phyloP scores from a whole-genome alignment of 2,797 vertebrate genomes.

The Alectoris magna region DNA sequence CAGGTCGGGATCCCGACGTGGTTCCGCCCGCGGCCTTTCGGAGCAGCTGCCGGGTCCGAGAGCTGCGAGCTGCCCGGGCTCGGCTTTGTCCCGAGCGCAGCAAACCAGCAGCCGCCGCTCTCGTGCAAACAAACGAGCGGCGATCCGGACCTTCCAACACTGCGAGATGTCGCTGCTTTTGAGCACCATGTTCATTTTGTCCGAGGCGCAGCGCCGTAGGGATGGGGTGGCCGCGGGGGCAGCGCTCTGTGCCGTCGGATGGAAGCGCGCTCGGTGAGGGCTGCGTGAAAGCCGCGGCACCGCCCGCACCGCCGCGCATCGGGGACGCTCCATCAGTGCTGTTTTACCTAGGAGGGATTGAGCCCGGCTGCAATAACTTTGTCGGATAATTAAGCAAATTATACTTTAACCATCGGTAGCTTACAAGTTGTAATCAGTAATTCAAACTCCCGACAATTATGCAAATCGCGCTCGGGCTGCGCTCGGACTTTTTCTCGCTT shows the following conservation, averaged over 20 bases:
- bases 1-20: background rate
- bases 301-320: background rate
- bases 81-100: slow-evolving; percentile 50
- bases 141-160: slow-evolving; percentile 54
- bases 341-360: slow-evolving; percentile 20
- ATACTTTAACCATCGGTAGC: slow-evolving; percentile 35
- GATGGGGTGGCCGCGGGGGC: slow-evolving; percentile 42
- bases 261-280: no score
- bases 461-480: background rate
- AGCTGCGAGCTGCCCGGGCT: background rate
- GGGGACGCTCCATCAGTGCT: slow-evolving; percentile 38
- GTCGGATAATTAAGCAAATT: slow-evolving; percentile 66
- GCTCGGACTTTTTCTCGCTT: slow-evolving; percentile 7
- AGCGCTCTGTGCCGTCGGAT: no score
- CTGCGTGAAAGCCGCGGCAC: no score
- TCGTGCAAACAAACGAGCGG: slow-evolving; percentile 55
- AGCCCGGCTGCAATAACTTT: slow-evolving; percentile 31
- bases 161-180: slow-evolving; percentile 58
- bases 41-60: background rate
- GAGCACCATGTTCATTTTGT: slow-evolving; percentile 61
- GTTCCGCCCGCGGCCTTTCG: slow-evolving; percentile 30
- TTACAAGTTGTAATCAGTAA: slow-evolving; percentile 55
- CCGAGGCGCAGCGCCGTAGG: slow-evolving; percentile 46
- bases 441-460: slow-evolving; percentile 54
- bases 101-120: slow-evolving; percentile 39